Conservation (phyloP, 1,140 invertebrate species). For the Trichoplusia ni region DNA sequence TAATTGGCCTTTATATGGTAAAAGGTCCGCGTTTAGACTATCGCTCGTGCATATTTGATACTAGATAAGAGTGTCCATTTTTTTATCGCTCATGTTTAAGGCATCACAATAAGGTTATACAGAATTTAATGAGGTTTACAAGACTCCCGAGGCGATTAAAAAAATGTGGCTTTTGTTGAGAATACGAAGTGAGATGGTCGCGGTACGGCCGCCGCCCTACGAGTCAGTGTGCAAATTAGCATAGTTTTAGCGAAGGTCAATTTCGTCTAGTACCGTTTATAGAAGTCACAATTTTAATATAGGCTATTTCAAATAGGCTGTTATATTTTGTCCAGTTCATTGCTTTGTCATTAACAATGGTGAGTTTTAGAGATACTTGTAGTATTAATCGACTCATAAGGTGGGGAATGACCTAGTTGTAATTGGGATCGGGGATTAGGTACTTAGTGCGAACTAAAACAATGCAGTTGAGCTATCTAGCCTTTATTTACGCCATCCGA, state of each 20-base stretch:
- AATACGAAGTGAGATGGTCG: not conserved
- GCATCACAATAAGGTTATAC: not conserved
- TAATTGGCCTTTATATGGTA: constrained; percentile 26
- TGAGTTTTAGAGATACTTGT: constrained; percentile 25
- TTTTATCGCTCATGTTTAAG: not conserved
- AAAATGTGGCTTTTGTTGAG: not conserved
- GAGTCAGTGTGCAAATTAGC: constrained; percentile 46
- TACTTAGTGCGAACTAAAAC: constrained; percentile 26
- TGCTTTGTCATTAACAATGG: constrained; percentile 29
- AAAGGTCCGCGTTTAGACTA: constrained; percentile 3
- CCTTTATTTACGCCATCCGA: constrained; percentile 4
- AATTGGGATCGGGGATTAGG: constrained; percentile 16
- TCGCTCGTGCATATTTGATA: not conserved
- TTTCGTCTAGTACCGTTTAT: constrained; percentile 48
- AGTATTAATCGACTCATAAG: constrained; percentile 25
- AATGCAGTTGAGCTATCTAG: constrained; percentile 8
- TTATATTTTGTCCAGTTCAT: constrained; percentile 28
- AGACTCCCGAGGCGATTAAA: not conserved
- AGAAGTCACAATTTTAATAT: constrained; percentile 31
- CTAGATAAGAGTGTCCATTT: not conserved
- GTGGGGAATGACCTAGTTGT: constrained; percentile 19
- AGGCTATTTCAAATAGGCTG: constrained; percentile 29
- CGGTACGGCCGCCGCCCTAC: not conserved
- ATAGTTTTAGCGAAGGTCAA: constrained; percentile 62
- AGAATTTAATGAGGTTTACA: no score